phyloP scores from a whole-genome alignment of 2,888 invertebrate genomes.

The Philaethria dido region DNA sequence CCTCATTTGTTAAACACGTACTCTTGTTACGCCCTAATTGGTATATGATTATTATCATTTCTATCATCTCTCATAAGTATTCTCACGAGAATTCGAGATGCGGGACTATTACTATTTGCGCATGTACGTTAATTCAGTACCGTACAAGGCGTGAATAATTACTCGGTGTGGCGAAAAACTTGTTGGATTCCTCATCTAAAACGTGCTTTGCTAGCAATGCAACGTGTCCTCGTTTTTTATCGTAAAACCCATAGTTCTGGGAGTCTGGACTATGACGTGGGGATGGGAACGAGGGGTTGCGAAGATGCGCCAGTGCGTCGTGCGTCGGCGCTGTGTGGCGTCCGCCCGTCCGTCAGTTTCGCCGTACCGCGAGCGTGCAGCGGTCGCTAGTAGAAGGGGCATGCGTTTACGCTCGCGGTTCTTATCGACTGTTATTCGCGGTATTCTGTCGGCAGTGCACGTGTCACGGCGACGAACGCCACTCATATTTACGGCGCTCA shows the following conservation, averaged over 20 bases:
- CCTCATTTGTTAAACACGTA: slow-evolving; percentile 27
- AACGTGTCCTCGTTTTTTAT: slow-evolving; percentile 55
- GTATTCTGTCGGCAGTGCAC: slow-evolving; percentile 75
- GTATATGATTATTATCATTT: slow-evolving; percentile 45
- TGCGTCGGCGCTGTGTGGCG: slow-evolving; percentile 48
- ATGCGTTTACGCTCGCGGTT: slow-evolving; percentile 52
- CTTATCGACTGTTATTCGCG: slow-evolving; percentile 70
- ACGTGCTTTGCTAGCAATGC: slow-evolving; percentile 53
- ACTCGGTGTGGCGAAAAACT: slow-evolving; percentile 68
- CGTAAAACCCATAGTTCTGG: slow-evolving; percentile 51
- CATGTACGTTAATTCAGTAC: slow-evolving; percentile 64
- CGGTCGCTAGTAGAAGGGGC: slow-evolving; percentile 59
- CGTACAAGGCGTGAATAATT: slow-evolving; percentile 78
- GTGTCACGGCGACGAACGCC: slow-evolving; percentile 67
- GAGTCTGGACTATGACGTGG: slow-evolving; percentile 49
- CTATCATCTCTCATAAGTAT: slow-evolving; percentile 48
- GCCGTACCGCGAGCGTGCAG: slow-evolving; percentile 72
- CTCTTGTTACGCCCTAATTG: slow-evolving; percentile 37
- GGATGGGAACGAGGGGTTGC: slow-evolving; percentile 64
- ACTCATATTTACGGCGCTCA: slow-evolving; percentile 59
- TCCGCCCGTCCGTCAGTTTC: slow-evolving; percentile 67
- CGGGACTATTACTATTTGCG: slow-evolving; percentile 57
- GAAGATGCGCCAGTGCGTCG: slow-evolving; percentile 55
- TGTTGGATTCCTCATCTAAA: slow-evolving; percentile 61
- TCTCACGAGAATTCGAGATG: slow-evolving; percentile 59